phyloP scores from a whole-genome alignment of 2,113 vertebrate species.

The Fregetta grallaria region DNA sequence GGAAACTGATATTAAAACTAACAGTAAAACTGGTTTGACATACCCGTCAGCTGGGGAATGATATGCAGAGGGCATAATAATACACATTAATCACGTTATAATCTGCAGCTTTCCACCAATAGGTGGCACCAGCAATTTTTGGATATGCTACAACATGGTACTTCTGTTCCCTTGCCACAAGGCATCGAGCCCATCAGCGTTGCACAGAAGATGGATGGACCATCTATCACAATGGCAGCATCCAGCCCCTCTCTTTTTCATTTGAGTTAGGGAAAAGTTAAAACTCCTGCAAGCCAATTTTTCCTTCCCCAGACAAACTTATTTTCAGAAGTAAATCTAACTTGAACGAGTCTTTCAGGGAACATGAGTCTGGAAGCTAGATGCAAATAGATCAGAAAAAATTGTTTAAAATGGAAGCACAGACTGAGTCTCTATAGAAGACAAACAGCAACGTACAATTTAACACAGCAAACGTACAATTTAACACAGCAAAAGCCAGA shows the following conservation, averaged over 20 bases:
- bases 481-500: not conserved
- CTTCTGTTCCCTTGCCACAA: not conserved
- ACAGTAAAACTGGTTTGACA: not conserved
- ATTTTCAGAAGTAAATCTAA: not conserved
- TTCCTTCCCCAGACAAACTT: not conserved
- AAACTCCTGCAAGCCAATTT: not conserved
- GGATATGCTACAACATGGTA: conserved; percentile 10
- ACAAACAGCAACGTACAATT: not conserved
- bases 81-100: not conserved
- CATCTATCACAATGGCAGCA: not conserved
- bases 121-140: conserved; percentile 56
- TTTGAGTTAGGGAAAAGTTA: not conserved
- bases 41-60: not conserved
- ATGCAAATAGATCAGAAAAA: not conserved
- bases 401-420: not conserved
- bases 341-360: not conserved
- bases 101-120: conserved; percentile 17
- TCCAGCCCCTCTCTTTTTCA: not conserved
- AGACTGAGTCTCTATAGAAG: not conserved
- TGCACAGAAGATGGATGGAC: not conserved
- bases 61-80: not conserved
- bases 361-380: not conserved
- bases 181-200: not conserved
- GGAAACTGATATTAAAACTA: not conserved
- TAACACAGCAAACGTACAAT: not conserved